A percentile compares a stretch with the other conserved stretches of the same genome.
These are phyloP conservation scores for Temnothorax nylanderi DNA, from an alignment of 1,140 invertebrate species.

Conservation along the genomic window DNA sequence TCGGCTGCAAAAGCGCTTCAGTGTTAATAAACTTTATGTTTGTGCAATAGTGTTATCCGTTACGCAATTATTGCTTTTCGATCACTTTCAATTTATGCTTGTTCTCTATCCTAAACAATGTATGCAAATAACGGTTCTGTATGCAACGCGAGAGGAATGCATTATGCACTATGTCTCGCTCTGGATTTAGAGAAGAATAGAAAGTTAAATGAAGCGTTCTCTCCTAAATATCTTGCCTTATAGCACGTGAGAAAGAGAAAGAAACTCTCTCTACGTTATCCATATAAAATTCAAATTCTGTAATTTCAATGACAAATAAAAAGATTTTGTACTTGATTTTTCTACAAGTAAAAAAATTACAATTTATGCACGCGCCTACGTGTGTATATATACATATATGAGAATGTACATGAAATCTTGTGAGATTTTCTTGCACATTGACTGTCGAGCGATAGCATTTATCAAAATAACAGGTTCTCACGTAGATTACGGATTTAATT, in stretches of 20 bases:
- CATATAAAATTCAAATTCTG: not conserved
- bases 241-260: not conserved
- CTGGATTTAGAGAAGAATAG: conserved; percentile 25
- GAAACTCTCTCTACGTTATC: not conserved
- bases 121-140: conserved; percentile 6
- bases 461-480: not conserved
- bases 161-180: not conserved
- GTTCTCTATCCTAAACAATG: conserved; percentile 37
- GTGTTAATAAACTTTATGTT: conserved; percentile 17
- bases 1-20: not conserved
- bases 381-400: not conserved
- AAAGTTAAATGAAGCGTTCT: conserved; percentile 7
- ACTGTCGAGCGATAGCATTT: not conserved
- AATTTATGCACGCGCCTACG: not conserved
- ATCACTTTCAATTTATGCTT: conserved; percentile 14
- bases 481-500: conserved; percentile 6
- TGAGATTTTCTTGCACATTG: not conserved
- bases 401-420: not conserved
- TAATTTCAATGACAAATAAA: not conserved
- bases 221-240: not conserved
- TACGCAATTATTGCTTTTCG: conserved; percentile 14
- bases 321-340: not conserved
- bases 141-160: conserved; percentile 14
- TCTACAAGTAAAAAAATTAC: not conserved
- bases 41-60: not conserved